These are phyloP conservation scores for Lacanobia wlatinum DNA, from an alignment of 2,888 invertebrate genomes.

Conservation along the genomic window DNA sequence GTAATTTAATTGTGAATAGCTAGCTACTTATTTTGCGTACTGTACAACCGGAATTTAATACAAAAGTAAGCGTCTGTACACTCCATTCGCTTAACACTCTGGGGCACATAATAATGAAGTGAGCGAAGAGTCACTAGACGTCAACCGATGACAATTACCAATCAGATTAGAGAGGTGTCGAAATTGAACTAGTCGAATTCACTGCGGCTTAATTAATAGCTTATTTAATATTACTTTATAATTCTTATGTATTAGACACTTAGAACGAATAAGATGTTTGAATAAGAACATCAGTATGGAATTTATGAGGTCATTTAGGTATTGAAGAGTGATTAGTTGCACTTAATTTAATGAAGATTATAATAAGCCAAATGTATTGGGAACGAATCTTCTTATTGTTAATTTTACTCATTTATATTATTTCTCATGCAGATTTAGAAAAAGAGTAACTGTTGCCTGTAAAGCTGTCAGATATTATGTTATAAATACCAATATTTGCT, in stretches of 20 bases:
- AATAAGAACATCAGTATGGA: conserved; percentile 27
- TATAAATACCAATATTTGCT: too few relatives aligned
- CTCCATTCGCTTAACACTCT: conserved; percentile 34
- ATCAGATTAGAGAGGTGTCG: conserved; percentile 74
- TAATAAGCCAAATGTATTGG: conserved; percentile 46
- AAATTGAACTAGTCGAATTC: conserved; percentile 58
- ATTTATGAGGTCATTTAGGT: conserved; percentile 38
- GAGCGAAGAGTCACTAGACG: conserved; percentile 64
- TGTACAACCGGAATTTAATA: too few relatives aligned
- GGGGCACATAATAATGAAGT: conserved; percentile 73
- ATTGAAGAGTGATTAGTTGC: conserved; percentile 33
- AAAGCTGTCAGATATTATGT: too few relatives aligned
- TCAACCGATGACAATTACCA: conserved; percentile 72
- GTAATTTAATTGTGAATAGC: too few relatives aligned
- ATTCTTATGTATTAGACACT: conserved; percentile 26
- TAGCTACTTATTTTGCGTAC: too few relatives aligned
- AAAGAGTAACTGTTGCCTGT: not conserved
- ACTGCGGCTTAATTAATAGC: conserved; percentile 60
- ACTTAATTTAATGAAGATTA: conserved; percentile 40
- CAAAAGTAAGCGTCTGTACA: not conserved
- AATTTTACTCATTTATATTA: not conserved
- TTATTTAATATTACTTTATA: conserved; percentile 52
- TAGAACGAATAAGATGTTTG: conserved; percentile 41
- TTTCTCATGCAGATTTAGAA: not conserved
- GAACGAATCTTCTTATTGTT: conserved; percentile 25